A percentile compares a stretch with the other conserved stretches of the same genome.
Evolutionary conservation across 2,113 vertebrate species (phyloP).

Genomic region (Dromaius novaehollandiae): DNA sequence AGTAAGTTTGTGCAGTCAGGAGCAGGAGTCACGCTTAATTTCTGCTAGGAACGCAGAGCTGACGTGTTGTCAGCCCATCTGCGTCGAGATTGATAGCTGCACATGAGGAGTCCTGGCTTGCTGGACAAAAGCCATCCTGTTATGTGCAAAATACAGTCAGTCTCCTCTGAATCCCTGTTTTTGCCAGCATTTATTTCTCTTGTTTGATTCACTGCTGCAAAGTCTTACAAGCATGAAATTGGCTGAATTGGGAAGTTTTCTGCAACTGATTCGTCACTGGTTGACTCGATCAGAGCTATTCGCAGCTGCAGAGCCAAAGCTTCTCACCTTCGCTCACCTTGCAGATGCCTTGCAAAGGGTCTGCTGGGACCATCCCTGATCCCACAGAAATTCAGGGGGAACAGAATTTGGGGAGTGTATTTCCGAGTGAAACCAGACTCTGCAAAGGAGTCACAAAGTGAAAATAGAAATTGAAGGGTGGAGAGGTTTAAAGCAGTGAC

Average conservation of each 20-base stretch:
- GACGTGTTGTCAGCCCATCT: not conserved
- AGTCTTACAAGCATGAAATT: not conserved
- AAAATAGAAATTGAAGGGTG: not conserved
- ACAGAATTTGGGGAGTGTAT: not conserved
- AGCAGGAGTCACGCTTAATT: not conserved
- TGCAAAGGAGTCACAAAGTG: not conserved
- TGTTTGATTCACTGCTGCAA: not conserved
- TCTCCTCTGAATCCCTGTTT: not conserved
- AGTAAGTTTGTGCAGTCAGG: not conserved
- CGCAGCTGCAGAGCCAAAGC: not conserved
- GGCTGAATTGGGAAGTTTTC: not conserved
- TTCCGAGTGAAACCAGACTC: not conserved
- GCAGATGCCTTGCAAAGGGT: not conserved
- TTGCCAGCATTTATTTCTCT: not conserved
- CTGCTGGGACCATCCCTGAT: not conserved
- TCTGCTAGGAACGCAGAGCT: not conserved
- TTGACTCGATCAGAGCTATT: not conserved
- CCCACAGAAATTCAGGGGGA: not conserved
- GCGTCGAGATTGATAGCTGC: not conserved
- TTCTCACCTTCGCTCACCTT: not conserved
- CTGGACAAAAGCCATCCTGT: not conserved
- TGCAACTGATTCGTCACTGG: not conserved
- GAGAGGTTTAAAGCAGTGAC: not conserved
- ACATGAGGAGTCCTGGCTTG: not conserved
- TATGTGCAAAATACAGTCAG: constrained; percentile 2